Evolutionary conservation across 2,113 vertebrate species (phyloP), one percentile per base, ranked within the genome.

Genomic region (Ifrita kowaldi): DNA sequence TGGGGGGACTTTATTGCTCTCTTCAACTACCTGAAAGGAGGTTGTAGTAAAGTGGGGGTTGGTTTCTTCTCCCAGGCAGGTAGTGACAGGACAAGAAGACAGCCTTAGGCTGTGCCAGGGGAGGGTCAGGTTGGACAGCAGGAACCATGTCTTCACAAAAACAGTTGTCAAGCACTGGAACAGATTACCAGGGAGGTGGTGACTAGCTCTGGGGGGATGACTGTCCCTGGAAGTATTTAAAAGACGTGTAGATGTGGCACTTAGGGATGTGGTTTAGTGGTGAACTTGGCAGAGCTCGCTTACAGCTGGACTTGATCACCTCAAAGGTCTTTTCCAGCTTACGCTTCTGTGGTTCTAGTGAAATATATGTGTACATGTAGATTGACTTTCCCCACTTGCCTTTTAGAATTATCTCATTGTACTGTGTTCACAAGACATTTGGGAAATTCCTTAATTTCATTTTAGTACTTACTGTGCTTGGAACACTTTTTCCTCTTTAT

Each of bases 1-100:
- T 0, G 1, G 10, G 11, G 2, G 3, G 4, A 33, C 14, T 28
- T 59, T 14, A 26, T 3, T 39, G 47, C 13, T 60, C 46, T 46
- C 39, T 60, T 46, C 6, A 68, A 1, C 16, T 46, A 2, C 39
- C 20, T 68, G 53, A 47, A 60, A 46, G 60, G 52, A 67, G 9
- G 7, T 17, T 75, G 5, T 67, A 21, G 16, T 33, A n/a, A 30
- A 9, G 28, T 37, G 12, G 5, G 30, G 9, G 2, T 39, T 46
- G 9, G 28, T n/a, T 59, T 60, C 28, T 67, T 67, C 23, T 39
- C 33, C 12, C 28, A 39, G 39, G 33, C 6, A 52, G 7, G 11
- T 17, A 53, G 16, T 39, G 52, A 24, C 28, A 21, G 46, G 8
- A 24, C 8, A 7, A 52, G 23, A 74, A 44, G 46, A 39, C 7